Base-by-base conservation (phyloP, 37 sponge, comb jelly and placozoan species). In the Diacarnus erythraeanus region DNA sequence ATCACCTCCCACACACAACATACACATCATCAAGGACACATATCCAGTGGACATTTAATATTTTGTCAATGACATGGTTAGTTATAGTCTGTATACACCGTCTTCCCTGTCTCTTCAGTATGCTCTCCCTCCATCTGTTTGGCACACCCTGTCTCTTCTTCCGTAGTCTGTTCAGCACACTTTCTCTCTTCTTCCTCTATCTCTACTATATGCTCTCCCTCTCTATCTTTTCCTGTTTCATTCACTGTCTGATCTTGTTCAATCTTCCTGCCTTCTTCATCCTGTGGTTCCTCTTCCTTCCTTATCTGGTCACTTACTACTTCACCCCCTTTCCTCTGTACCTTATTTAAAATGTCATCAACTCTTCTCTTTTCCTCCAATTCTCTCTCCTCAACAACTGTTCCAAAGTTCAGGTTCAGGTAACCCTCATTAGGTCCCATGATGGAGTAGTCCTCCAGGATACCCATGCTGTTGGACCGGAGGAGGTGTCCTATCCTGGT, bases 341-440 rank as follows among this genome's bases (percentile, higher is more conserved):
- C 3, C 10, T 10, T 54, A 27, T 65, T 3, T 65, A 65, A 65
- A 26, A 65, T 65, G 2, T 30, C 9, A 65, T 70, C 71, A 1
- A 80, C 42, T 27, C 47, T 71, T 31, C 30, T 8, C 35, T 27
- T 57, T 57, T 80, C 80, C 29, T 15, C 38, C 41, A 80, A 20
- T 27, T 80, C 80, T 26, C 56, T 59, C 39, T 57, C 54, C 9
- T 34, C 30, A 3, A 57, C 72, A 59, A 33, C 30, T 30, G 26
- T 42, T 3, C 72, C 80, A 71, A 56, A 80, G 42, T 34, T 30
- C 41, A 80, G 38, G 42, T 80, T 80, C 29, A 38, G 3, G 42
- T 80, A 80, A 0, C 59, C 37, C 60, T 47, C 59, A 1, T 33
- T 15, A 2, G 54, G 5, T 18, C 29, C 30, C 36, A 42, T 43